phyloP scores from a whole-genome alignment of 2,888 invertebrate species.

The Sisyra terminalis region DNA sequence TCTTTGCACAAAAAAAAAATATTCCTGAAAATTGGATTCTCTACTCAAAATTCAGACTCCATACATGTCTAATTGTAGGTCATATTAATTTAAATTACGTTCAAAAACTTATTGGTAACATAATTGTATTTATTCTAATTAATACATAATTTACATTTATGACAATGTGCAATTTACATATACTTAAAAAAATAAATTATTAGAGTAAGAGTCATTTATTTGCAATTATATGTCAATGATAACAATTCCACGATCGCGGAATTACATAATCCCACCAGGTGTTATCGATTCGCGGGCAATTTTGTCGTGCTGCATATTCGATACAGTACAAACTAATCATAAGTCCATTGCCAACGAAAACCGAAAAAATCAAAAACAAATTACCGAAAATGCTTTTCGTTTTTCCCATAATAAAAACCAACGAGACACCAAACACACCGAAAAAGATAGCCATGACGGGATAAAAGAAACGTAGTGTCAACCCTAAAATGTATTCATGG shows the following conservation, averaged over 20 bases:
- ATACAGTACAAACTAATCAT: conserved; percentile 64
- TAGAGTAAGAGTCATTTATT: too few relatives aligned
- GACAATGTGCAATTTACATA: too few relatives aligned
- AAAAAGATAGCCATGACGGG: conserved; percentile 72
- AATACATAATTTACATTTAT: too few relatives aligned
- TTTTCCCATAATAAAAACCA: conserved; percentile 33
- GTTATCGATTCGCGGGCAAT: conserved; percentile 40
- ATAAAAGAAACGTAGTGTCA: conserved; percentile 72
- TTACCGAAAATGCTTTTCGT: conserved; percentile 34
- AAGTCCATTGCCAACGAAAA: conserved; percentile 62
- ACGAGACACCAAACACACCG: conserved; percentile 43
- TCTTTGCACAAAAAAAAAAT: too few relatives aligned
- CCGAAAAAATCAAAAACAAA: conserved; percentile 66
- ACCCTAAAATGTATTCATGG: conserved; percentile 72
- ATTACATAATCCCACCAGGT: conserved; percentile 28
- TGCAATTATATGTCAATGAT: too few relatives aligned
- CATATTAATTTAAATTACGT: too few relatives aligned
- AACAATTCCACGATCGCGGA: conserved; percentile 31
- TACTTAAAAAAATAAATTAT: too few relatives aligned
- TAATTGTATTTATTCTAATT: too few relatives aligned
- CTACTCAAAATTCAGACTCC: too few relatives aligned
- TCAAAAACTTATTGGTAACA: too few relatives aligned
- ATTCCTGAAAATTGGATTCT: too few relatives aligned
- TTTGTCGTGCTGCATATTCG: conserved; percentile 70
- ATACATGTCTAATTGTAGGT: too few relatives aligned